Evolutionary conservation across 2,888 invertebrate species (phyloP).

Genomic region (Phragmatobia fuliginosa): DNA sequence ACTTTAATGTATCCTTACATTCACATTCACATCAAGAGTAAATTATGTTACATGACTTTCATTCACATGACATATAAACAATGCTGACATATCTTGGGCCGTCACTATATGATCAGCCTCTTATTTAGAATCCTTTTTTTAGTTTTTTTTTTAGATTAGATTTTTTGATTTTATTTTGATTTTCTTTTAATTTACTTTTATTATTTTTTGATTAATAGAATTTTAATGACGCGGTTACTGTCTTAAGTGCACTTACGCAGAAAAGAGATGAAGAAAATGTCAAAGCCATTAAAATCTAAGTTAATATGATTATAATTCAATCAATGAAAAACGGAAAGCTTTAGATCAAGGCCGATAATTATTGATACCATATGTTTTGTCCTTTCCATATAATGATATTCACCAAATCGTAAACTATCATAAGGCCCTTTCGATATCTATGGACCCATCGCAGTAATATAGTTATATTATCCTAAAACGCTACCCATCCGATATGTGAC

Average conservation of each 20-base stretch:
- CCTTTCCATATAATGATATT: neutral
- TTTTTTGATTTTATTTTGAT: too few relatives aligned
- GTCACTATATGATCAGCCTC: neutral
- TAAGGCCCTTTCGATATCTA: slow-evolving; percentile 30
- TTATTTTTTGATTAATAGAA: too few relatives aligned
- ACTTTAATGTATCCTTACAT: too few relatives aligned
- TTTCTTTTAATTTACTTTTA: too few relatives aligned
- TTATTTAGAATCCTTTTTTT: too few relatives aligned
- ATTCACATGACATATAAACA: too few relatives aligned
- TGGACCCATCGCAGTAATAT: slow-evolving; percentile 36
- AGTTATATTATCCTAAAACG: slow-evolving; percentile 19
- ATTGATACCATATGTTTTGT: neutral
- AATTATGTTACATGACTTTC: too few relatives aligned
- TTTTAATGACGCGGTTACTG: neutral
- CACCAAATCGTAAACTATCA: neutral
- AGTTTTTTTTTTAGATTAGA: too few relatives aligned
- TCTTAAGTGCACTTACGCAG: neutral
- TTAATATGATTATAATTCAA: neutral
- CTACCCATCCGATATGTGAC: slow-evolving; percentile 26
- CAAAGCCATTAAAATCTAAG: neutral
- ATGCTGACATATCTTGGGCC: neutral
- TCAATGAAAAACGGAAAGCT: neutral
- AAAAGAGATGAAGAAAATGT: too few relatives aligned
- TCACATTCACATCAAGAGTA: too few relatives aligned
- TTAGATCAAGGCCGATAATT: neutral